Conservation (phyloP, 1,140 invertebrate species). For the Bilobella aurantiaca region DNA sequence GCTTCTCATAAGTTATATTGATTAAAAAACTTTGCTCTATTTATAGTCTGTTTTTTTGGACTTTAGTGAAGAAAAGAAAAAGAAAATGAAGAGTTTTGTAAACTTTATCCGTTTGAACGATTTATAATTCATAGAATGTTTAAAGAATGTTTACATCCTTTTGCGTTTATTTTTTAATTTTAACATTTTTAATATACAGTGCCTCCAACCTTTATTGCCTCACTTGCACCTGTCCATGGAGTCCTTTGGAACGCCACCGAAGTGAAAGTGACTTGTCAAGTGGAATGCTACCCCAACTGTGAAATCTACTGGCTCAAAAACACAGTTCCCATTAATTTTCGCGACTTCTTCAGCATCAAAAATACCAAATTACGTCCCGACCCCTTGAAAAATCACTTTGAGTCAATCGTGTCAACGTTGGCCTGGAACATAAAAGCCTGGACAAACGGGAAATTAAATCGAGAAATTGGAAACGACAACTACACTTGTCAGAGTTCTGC, state of each 20-base stretch:
- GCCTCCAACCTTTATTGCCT: constrained; percentile 71
- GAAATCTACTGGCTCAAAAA: constrained; percentile 72
- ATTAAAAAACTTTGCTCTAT: too few relatives aligned
- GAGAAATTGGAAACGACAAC: constrained; percentile 62
- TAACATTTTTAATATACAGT: constrained; percentile 47
- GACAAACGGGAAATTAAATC: constrained; percentile 63
- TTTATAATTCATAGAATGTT: not conserved
- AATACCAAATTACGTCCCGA: constrained; percentile 55
- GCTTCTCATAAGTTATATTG: too few relatives aligned
- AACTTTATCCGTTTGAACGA: too few relatives aligned
- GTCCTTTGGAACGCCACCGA: constrained; percentile 59
- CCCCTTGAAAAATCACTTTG: constrained; percentile 66
- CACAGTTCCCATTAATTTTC: constrained; percentile 39
- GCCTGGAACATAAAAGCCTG: constrained; percentile 72
- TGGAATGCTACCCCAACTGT: constrained; percentile 62
- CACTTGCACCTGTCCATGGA: constrained; percentile 68
- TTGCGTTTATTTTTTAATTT: constrained; percentile 17
- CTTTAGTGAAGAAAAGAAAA: too few relatives aligned
- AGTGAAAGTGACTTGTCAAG: constrained; percentile 69
- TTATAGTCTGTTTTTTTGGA: too few relatives aligned
- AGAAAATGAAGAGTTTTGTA: too few relatives aligned
- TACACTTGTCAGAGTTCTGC: constrained; percentile 70
- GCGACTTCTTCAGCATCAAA: constrained; percentile 56
- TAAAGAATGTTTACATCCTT: not conserved
- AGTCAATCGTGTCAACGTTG: constrained; percentile 71